phyloP scores from a whole-genome alignment of 2,888 invertebrate genomes.

The Meteorus colon region DNA sequence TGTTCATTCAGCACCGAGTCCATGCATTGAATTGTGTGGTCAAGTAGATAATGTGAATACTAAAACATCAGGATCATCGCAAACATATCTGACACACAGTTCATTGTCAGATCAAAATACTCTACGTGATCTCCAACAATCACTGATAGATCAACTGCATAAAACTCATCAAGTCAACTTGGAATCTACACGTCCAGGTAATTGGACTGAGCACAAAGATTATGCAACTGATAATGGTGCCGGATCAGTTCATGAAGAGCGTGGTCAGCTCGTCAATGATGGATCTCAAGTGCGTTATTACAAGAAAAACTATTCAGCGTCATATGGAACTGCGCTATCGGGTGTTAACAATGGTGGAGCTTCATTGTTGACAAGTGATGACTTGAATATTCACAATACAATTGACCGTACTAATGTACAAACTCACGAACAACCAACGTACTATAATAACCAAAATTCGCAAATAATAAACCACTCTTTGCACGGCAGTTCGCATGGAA shows the following conservation, averaged over 20 bases:
- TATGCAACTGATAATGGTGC: slow-evolving; percentile 60
- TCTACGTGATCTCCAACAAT: slow-evolving; percentile 36
- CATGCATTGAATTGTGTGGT: slow-evolving; percentile 55
- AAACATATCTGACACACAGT: slow-evolving; percentile 30
- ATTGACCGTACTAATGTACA: not conserved
- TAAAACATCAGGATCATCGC: slow-evolving; percentile 36
- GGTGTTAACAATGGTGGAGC: slow-evolving; percentile 15
- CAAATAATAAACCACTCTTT: not conserved
- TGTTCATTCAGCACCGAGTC: slow-evolving; percentile 55
- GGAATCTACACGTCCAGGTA: slow-evolving; percentile 59
- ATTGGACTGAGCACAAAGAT: slow-evolving; percentile 63
- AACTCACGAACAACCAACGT: not conserved
- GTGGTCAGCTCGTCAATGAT: slow-evolving; percentile 55
- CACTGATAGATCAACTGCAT: slow-evolving; percentile 28
- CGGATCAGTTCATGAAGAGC: slow-evolving; percentile 56
- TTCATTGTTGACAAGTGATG: not conserved
- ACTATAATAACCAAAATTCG: not conserved
- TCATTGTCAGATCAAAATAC: slow-evolving; percentile 45
- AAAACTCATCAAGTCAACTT: slow-evolving; percentile 44
- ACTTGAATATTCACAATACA: not conserved
- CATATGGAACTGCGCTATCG: slow-evolving; percentile 48
- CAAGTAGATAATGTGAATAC: not conserved
- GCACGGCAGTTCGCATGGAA: not conserved
- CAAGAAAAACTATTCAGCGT: slow-evolving; percentile 63
- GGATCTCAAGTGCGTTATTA: slow-evolving; percentile 60